Evolutionary conservation across 2,113 vertebrate species (phyloP).

Genomic region (Grammatotria lemairii): DNA sequence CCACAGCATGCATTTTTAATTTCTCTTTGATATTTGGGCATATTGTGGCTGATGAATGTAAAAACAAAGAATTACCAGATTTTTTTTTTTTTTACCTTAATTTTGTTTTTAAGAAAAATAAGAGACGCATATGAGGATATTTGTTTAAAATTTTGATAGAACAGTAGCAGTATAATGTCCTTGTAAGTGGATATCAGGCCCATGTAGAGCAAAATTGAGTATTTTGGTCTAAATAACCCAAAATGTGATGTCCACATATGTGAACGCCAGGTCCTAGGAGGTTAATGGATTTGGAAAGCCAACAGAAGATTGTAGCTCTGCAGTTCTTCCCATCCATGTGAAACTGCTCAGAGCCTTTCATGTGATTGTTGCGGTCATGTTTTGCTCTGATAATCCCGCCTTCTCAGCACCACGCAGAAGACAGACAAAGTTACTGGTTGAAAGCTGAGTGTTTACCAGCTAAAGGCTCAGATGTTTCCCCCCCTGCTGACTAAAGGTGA

Average conservation of each 20-base stretch:
- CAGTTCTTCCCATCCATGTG: background rate
- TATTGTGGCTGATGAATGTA: rapidly evolving
- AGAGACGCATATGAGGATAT: rapidly evolving
- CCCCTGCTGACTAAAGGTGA: background rate
- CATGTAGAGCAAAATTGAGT: background rate
- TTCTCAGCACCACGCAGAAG: background rate
- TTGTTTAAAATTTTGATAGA: rapidly evolving
- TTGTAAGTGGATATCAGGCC: rapidly evolving
- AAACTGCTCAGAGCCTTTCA: background rate
- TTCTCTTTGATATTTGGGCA: background rate
- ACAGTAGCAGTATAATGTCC: background rate
- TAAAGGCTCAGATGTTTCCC: background rate
- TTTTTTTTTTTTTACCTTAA: background rate
- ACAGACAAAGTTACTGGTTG: background rate
- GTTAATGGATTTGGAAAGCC: background rate
- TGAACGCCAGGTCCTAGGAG: background rate
- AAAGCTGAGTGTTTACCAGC: background rate
- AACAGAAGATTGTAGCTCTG: background rate
- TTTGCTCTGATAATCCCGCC: background rate
- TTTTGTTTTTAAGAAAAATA: background rate
- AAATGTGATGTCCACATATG: background rate
- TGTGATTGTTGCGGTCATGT: background rate
- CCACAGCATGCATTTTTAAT: background rate
- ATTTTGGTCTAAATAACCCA: background rate
- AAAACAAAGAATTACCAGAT: background rate